Evolutionary conservation across 2,888 invertebrate species (phyloP), one percentile per base, ranked within the genome.

Genomic region (Sceliomorpha sp.): DNA sequence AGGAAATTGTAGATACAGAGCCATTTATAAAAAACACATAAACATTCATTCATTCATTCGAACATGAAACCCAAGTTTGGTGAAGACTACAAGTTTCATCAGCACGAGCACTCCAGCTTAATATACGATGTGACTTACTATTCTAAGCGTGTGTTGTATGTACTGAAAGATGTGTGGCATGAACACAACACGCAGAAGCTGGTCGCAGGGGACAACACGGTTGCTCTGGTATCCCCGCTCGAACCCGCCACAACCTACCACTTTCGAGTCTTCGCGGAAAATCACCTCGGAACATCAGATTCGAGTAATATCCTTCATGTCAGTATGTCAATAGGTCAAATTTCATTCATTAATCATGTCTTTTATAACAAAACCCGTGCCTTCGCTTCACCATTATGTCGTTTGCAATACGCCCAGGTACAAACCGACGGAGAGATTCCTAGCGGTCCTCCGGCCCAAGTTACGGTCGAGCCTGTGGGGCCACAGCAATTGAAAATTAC

Each of bases 401-500:
- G 4, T 29, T 29, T 9, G 2, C n/a, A 20, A 27, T 7, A 29
- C 31, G 4, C 34, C 3, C 72, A 86, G 86, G 83, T 79, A 1
- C 90, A 90, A 80, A 91, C 91, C 0, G 91, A 91, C 40, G 89
- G 90, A 0, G 91, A 91, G 89, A 92, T 92, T 0, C 95, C 95
- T 0, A 92, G 93, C 9, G 94, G 93, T 31, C 91, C 94, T 0
- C 94, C 94, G 0, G 90, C 90, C 14, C 91, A 91, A 77, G 92
- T 95, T 13, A 91, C 91, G 42, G 93, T 92, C 9, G 91, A 92
- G 26, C 91, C 94, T 0, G 90, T 93, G 7, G 93, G 92, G 0
- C 92, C 94, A 0, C 93, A 93, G 60, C 92, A 94, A 81, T 88
- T 95, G 37, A 90, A 92, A 76, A 92, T 94, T 67, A 91, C 92